Conservation (phyloP, 2,113 vertebrate species). For the Etheostoma cragini region DNA sequence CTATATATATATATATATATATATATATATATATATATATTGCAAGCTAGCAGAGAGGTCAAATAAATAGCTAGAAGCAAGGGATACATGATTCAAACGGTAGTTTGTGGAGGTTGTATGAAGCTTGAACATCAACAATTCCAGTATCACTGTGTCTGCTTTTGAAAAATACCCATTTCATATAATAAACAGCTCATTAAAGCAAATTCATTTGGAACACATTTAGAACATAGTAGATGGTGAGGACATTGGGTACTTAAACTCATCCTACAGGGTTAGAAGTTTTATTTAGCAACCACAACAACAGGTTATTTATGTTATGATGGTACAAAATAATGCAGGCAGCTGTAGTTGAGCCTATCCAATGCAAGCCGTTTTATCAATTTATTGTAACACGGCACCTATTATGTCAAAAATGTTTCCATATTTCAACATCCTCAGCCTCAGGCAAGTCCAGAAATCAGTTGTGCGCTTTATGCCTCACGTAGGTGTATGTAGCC, state of each 20-base stretch:
- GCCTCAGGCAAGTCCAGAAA: conserved; percentile 45
- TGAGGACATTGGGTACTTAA: background rate
- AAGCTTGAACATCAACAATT: too few relatives aligned
- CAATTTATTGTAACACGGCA: background rate
- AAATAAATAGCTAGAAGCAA: background rate
- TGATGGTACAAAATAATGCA: background rate
- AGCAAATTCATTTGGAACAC: background rate
- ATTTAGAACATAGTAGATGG: background rate
- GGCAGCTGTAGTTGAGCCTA: background rate
- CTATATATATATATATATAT: too few relatives aligned
- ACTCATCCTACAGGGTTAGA: background rate
- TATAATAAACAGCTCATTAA: background rate
- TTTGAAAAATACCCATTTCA: background rate
- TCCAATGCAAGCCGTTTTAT: background rate
- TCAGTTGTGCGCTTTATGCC: conserved; percentile 8
- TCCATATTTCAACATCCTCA: conserved; percentile 28
- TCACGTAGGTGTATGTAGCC: conserved; percentile 42
- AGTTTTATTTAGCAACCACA: background rate
- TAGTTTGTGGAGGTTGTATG: too few relatives aligned
- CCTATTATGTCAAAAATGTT: conserved; percentile 18
- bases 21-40: too few relatives aligned
- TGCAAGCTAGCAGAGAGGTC: background rate
- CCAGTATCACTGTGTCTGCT: background rate
- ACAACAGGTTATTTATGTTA: background rate
- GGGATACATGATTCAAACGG: background rate